Evolutionary conservation across 30 jellyfish, hydroid and myxozoan species (phyloP), one percentile per base, ranked within the genome.

Genomic region (Aurelia aurita): DNA sequence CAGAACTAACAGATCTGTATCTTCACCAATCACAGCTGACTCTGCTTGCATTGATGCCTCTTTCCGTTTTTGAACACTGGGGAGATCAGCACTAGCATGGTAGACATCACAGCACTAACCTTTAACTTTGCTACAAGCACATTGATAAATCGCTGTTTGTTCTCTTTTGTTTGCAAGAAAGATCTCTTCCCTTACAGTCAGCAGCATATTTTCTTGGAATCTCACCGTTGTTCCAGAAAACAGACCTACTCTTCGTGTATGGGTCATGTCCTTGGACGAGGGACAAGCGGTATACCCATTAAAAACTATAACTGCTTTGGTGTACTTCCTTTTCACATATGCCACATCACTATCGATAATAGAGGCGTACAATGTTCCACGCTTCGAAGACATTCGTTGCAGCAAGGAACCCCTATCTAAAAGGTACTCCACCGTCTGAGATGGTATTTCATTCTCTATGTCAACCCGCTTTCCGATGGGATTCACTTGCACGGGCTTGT

Each of bases 1-100:
- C 68, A 63, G 55, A 31, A 86, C 65, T 2, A 86, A 51, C 79
- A 86, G 26, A 64, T 86, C 84, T 45, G 72, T 45, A 71, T 72
- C 96, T 75, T 86, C 90, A 60, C 96, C 96, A 23, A 86, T 46
- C 68, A 86, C 87, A 0, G 79, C 91, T 14, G 72, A 46, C 55
- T 31, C 79, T 49, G 8, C 79, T 39, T 73, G 64, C 79, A 55
- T 1, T 75, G 92, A 67, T 3, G 60, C 85, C 35, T 66, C 79
- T 21, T 58, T 46, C 51, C 58, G 87, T 75, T 64, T 86, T 23
- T 86, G 69, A 15, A 86, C 92, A 86, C 63, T 86, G 43, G 7
- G 73, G 69, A 86, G 80, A 54, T 77, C 96, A 68, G 58, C 90
- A 14, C 58, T 74, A 5, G 81, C 72, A 60, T 32, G 35, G 76